phyloP scores from a whole-genome alignment of 1,140 invertebrate species.

The Drosophila suzukii region DNA sequence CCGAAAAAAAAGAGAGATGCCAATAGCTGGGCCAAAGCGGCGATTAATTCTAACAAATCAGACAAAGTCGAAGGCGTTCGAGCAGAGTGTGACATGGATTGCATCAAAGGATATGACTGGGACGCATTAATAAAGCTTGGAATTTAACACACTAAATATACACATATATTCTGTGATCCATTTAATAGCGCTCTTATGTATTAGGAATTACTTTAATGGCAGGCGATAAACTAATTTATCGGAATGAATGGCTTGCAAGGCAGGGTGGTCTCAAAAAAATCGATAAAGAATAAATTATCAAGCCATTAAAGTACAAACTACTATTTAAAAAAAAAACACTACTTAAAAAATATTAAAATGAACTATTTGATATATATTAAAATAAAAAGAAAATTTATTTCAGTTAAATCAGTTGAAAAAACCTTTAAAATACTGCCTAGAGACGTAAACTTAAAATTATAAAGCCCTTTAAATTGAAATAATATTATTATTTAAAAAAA shows the following conservation, averaged over 20 bases:
- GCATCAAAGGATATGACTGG: conserved; percentile 17
- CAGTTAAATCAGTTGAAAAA: too few relatives aligned
- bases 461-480: too few relatives aligned
- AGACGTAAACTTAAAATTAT: too few relatives aligned
- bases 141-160: conserved; percentile 5
- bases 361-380: too few relatives aligned
- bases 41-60: conserved; percentile 31
- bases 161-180: background rate
- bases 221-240: background rate
- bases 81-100: conserved; percentile 17
- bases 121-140: conserved; percentile 1
- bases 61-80: conserved; percentile 10
- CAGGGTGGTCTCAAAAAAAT: background rate
- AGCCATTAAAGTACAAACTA: background rate
- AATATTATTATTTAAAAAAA: too few relatives aligned
- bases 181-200: conserved; percentile 3
- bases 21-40: conserved; percentile 19
- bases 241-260: background rate
- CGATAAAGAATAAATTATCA: too few relatives aligned
- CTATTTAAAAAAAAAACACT: background rate
- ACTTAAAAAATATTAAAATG: background rate
- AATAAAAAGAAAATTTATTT: too few relatives aligned
- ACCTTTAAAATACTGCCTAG: too few relatives aligned
- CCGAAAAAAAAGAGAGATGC: conserved; percentile 3
- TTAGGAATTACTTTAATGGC: background rate